Conservation (phyloP, 2,888 invertebrate species). For the Parnassius apollo region DNA sequence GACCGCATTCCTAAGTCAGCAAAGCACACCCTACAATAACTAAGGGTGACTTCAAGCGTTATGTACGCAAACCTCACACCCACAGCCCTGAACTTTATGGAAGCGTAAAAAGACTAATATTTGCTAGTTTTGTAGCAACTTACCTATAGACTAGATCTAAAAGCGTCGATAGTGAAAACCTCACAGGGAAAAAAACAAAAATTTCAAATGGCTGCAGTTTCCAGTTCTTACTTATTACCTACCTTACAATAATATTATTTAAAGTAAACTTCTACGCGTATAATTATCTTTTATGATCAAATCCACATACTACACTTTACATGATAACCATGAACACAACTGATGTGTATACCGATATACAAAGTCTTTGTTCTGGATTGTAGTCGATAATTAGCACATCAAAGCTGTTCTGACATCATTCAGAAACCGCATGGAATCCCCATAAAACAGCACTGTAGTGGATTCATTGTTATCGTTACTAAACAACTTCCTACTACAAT, state of each 20-base stretch:
- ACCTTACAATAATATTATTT: too few species aligned
- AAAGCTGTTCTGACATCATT: conserved; percentile 40
- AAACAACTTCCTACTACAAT: not conserved
- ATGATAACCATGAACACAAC: conserved; percentile 22
- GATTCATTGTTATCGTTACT: not conserved
- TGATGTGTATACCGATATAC: conserved; percentile 19
- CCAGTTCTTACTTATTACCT: too few species aligned
- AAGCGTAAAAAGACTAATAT: conserved; percentile 16
- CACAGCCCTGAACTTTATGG: not conserved
- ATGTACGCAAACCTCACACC: not conserved
- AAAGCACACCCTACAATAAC: not conserved
- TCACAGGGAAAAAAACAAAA: too few species aligned
- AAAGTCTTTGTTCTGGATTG: conserved; percentile 53
- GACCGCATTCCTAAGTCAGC: not conserved
- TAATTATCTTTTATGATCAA: too few species aligned
- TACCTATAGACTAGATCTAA: too few species aligned
- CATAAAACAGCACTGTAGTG: not conserved
- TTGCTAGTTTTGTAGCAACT: too few species aligned
- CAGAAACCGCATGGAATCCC: not conserved
- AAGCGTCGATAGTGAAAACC: too few species aligned
- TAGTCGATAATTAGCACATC: conserved; percentile 54
- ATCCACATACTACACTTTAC: too few species aligned
- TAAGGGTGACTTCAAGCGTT: not conserved
- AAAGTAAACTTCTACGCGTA: too few species aligned
- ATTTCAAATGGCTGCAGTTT: too few species aligned